These are phyloP conservation scores for Semnornis frantzii DNA, from an alignment of 2,113 vertebrate genomes.

Conservation along the genomic window DNA sequence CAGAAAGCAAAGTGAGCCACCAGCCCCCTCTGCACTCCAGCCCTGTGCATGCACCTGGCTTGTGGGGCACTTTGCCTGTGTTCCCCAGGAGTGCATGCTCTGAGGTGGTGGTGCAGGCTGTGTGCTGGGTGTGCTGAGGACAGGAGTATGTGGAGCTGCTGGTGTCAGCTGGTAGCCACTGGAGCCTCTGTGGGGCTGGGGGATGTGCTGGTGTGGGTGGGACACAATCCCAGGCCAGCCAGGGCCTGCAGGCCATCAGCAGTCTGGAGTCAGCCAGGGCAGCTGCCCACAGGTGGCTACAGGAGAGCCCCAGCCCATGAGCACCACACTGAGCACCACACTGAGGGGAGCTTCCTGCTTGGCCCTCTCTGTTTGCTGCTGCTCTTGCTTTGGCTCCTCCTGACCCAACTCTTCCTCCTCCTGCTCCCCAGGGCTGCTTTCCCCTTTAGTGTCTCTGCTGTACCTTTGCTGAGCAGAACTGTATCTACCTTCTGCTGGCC, in stretches of 20 bases:
- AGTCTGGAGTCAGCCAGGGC: not conserved
- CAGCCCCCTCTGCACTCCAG: not conserved
- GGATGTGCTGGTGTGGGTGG: not conserved
- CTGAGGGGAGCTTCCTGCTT: not conserved
- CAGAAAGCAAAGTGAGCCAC: not conserved
- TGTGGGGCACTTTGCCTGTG: rapidly evolving
- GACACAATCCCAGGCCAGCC: not conserved
- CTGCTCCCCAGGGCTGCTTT: too few species aligned
- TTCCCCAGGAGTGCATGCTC: not conserved
- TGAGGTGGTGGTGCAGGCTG: not conserved
- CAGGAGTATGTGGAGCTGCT: not conserved
- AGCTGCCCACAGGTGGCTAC: not conserved
- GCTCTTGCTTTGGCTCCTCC: not conserved
- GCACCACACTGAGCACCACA: not conserved
- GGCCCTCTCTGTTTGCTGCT: too few species aligned
- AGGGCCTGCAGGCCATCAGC: not conserved
- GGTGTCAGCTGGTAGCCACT: not conserved
- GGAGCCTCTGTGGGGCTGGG: not conserved
- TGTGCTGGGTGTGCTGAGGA: not conserved
- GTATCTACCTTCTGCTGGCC: not conserved
- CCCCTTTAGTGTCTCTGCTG: too few species aligned
- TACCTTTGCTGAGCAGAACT: not conserved
- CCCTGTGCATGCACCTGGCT: rapidly evolving
- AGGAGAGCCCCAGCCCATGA: not conserved
- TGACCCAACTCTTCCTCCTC: too few species aligned